Evolutionary conservation across 2,797 vertebrate species (phyloP).

Genomic region (Rhabdophis nuchalis): DNA sequence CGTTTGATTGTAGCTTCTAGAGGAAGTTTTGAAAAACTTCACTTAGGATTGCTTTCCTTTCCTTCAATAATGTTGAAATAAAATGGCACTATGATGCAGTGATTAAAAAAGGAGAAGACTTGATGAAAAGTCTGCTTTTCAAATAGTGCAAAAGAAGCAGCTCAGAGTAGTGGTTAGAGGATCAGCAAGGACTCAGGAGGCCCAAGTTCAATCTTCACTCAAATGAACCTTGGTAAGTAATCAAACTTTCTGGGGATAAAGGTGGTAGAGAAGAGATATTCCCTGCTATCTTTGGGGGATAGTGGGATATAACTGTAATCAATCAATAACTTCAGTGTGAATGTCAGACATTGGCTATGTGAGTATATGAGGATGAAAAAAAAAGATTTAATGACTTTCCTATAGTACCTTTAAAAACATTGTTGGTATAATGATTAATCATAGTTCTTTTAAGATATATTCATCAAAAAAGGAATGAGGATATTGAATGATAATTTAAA

Average conservation of each 20-base stretch:
- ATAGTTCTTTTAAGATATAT: background rate
- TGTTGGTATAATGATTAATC: constrained; percentile 10
- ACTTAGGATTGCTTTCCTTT: constrained; percentile 36
- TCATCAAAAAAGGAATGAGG: constrained; percentile 1
- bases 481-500: background rate
- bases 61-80: constrained; percentile 43
- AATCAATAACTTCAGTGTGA: background rate
- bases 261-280: background rate
- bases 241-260: background rate
- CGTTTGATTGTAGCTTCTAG: constrained; percentile 46
- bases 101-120: constrained; percentile 25
- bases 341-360: background rate
- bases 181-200: background rate
- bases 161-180: background rate
- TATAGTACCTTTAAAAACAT: constrained; percentile 44
- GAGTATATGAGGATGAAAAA: background rate
- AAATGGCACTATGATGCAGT: constrained; percentile 39
- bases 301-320: background rate
- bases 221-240: background rate
- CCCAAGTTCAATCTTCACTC: background rate
- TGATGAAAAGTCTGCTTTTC: constrained; percentile 28
- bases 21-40: constrained; percentile 48
- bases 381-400: constrained; percentile 13
- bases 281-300: background rate
- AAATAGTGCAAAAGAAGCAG: constrained; percentile 12